Conservation (phyloP, 1,140 invertebrate genomes). For the Rhopalosiphum padi region DNA sequence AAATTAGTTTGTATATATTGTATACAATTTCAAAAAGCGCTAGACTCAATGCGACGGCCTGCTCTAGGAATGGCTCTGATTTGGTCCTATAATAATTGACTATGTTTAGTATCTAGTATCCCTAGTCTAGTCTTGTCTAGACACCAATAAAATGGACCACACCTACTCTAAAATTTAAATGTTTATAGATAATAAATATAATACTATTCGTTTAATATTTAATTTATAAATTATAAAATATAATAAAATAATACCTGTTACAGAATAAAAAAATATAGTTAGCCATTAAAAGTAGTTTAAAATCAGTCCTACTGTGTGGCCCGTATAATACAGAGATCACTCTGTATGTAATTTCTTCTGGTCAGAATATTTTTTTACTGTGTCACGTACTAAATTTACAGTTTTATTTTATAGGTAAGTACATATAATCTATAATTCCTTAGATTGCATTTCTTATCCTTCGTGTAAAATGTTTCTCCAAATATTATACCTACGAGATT, state of each 20-base stretch:
- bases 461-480: not conserved
- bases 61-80: not conserved
- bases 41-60: not conserved
- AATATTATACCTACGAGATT: not conserved
- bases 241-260: not conserved
- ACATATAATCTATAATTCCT: not conserved
- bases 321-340: not conserved
- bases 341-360: not conserved
- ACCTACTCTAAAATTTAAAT: not conserved
- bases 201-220: not conserved
- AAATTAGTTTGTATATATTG: not conserved
- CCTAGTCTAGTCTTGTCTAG: not conserved
- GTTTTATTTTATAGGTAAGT: not conserved
- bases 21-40: not conserved
- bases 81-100: not conserved
- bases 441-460: not conserved
- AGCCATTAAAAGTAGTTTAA: not conserved
- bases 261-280: not conserved
- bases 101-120: not conserved
- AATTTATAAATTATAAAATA: not conserved
- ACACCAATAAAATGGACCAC: not conserved
- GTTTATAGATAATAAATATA: not conserved
- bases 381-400: not conserved
- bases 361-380: not conserved
- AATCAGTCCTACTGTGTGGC: not conserved